Base-by-base conservation (phyloP, 2,113 vertebrate genomes). In the Thalassarche chlororhynchos region DNA sequence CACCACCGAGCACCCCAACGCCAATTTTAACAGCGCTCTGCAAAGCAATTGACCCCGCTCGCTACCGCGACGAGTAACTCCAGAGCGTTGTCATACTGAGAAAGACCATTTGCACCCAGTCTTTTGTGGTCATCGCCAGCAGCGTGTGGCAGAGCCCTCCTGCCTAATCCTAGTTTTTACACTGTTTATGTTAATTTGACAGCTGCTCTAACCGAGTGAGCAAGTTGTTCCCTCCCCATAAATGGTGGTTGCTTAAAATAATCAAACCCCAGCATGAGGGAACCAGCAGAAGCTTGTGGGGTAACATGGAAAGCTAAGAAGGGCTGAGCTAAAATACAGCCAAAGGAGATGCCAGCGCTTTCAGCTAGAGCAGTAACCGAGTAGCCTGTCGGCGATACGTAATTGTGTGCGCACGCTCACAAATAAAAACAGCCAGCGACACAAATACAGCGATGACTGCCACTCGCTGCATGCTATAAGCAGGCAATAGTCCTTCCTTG, bases 151-250 rank as follows among this genome's bases (percentile, higher is more conserved):
- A 49, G 55, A 83, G 64, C 75, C 75, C 88, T 93, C 85, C 79
- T 47, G 79, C 82, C 79, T 89, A 46, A 84, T 54, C 89, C 89
- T 28, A 1, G 18, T 40, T 87, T 71, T 76, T 13, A 64, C 38
- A 31, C 72, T 89, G 94, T 96, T 97, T 96, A 85, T 24, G 46
- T 75, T 84, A 8, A 84, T 71, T 68, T 93, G 83, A 71, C 90
- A 93, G 92, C 83, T 55, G 72, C 80, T 79, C 21, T 75, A 52
- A 87, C 20, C 0, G 0, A 94, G 38, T 3, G 74, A 87, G 87
- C 87, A 36, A 46, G 89, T 84, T 72, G 61, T 49, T 96, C 89
- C 84, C 74, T 85, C 89, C 87, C 95, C 87, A 77, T 96, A 96
- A 91, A 97, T 79, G 87, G 94, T 85, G 57, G 7, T 79, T 32